Base-by-base conservation (phyloP, 2,113 vertebrate genomes). In the Chloebia gouldiae region DNA sequence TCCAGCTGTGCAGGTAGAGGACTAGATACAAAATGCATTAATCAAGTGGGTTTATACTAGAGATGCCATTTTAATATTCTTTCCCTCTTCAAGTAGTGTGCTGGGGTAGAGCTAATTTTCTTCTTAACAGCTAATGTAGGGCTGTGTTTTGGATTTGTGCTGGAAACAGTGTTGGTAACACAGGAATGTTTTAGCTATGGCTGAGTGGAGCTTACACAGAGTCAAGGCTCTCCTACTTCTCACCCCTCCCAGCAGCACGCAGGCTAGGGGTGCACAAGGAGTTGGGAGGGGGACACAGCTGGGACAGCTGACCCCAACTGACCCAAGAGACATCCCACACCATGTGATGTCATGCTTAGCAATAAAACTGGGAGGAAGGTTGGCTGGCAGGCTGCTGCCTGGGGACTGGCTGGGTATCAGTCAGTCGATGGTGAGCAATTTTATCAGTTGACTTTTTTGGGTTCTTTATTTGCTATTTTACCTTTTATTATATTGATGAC, bases 1-100 rank as follows among this genome's bases (percentile, higher is more conserved):
- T 81, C 93, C 92, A 94, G 76, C 90, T 95, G 86, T 86, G 88
- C 88, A 94, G 80, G 93, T 93, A 86, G 53, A 86, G 33, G 51
- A 88, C 49, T 44, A 78, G 72, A 93, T 37, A 96, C 6, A 1
- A 92, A 94, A 95, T 22, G 53, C 49, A 76, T 84, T 95, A 49
- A 93, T 90, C 88, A 83, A 80, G 24, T 4, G 0, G 44, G 51
- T 80, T 56, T 88, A 33, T n/a, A 60, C 49, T 60, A 60, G 42
- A 86, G 53, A 71, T 64, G 37, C 15, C 53, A 14, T 47, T 80
- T 92, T 65, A 88, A 73, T 83, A 76, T 50, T 88, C 53, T 81
- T 81, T 82, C n/a, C 28, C 21, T 71, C 60, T 83, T n/a, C 61
- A 51, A 63, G 66, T n/a, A 63, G 23, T 27, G 33, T 79, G 40